Evolutionary conservation across 2,888 invertebrate species (phyloP).

Genomic region (Crocallis elinguaria): DNA sequence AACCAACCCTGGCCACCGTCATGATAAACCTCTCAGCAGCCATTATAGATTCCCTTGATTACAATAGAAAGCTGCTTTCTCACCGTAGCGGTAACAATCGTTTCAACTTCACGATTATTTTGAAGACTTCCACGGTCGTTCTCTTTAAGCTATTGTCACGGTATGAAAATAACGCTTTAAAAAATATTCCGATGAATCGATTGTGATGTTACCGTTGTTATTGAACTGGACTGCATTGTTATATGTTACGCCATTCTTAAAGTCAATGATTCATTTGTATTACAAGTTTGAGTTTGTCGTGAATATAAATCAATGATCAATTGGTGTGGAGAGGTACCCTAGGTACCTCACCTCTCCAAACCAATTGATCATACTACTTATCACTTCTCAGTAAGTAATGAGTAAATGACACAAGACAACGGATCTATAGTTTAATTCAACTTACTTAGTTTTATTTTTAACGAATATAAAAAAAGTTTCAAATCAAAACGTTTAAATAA

Average conservation of each 20-base stretch:
- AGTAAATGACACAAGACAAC: too few relatives aligned
- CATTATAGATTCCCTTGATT: conserved; percentile 69
- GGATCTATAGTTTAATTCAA: too few relatives aligned
- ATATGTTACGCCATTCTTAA: conserved; percentile 12
- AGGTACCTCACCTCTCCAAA: too few relatives aligned
- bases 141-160: conserved; percentile 49
- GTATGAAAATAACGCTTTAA: conserved; percentile 26
- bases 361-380: too few relatives aligned
- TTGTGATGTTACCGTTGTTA: conserved; percentile 24
- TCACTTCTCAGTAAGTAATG: too few relatives aligned
- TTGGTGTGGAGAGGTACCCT: too few relatives aligned
- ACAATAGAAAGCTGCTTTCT: conserved; percentile 75
- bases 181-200: conserved; percentile 24
- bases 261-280: background rate
- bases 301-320: too few relatives aligned
- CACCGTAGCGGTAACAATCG: conserved; percentile 59
- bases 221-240: conserved; percentile 21
- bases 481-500: too few relatives aligned
- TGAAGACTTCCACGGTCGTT: conserved; percentile 48
- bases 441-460: too few relatives aligned
- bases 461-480: too few relatives aligned
- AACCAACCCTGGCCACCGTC: conserved; percentile 11
- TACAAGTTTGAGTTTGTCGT: too few relatives aligned
- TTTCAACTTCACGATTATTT: conserved; percentile 63
- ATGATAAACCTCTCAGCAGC: conserved; percentile 39